A percentile compares a stretch with the other conserved stretches of the same genome.
phyloP scores from a whole-genome alignment of 2,113 vertebrate species.

The Cephalophus harveyi region DNA sequence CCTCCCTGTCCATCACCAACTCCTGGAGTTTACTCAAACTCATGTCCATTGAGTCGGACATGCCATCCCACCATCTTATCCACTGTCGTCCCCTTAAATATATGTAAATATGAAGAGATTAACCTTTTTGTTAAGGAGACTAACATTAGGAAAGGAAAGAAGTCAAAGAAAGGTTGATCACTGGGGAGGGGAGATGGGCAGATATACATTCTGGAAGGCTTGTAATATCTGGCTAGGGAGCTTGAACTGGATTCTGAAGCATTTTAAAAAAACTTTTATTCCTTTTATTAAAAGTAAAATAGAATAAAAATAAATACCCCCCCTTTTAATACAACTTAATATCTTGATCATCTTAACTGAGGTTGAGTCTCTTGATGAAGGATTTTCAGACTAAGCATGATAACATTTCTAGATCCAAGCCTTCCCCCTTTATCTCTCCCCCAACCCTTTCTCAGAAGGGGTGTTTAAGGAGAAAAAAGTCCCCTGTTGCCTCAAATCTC shows the following conservation, averaged over 20 bases:
- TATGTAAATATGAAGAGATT: not conserved
- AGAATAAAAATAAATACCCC: not conserved
- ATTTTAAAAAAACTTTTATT: not conserved
- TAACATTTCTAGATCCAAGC: not conserved
- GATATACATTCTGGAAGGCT: not conserved
- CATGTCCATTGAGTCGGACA: not conserved
- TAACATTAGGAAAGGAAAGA: not conserved
- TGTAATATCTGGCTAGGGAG: accelerated
- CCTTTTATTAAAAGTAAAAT: not conserved
- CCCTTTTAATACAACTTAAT: not conserved
- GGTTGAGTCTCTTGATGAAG: not conserved
- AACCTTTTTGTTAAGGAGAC: not conserved
- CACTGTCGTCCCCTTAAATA: not conserved
- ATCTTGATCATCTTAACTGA: not conserved
- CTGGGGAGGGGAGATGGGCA: accelerated
- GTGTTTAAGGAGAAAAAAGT: not conserved
- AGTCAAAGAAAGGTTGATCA: not conserved
- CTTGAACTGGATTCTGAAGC: not conserved
- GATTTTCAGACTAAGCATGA: not conserved
- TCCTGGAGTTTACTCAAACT: not conserved
- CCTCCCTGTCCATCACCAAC: not conserved
- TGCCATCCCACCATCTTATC: not conserved
- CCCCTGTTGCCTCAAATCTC: not conserved
- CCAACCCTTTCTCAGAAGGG: not conserved
- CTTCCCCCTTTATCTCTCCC: not conserved